Percentiles rank a stretch among this genome's conserved stretches.
These are phyloP conservation scores for Cydia splendana DNA, from an alignment of 1,140 invertebrate species.

Conservation along the genomic window DNA sequence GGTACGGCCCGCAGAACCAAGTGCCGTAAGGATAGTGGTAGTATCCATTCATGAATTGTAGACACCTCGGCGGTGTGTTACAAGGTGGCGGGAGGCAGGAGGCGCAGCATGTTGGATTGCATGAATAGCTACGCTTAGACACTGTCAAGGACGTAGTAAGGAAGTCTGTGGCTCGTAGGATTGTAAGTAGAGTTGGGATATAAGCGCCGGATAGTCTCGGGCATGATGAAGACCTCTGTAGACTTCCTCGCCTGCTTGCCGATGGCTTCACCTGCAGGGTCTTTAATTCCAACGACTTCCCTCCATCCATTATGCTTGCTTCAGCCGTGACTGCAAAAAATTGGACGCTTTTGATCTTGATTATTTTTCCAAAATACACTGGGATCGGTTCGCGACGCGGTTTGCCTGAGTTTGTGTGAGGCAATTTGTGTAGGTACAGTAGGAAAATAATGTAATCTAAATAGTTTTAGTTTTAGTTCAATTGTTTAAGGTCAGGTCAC, in stretches of 20 bases:
- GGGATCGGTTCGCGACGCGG: background rate
- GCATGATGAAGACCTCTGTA: background rate
- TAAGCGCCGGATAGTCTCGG: background rate
- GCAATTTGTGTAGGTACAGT: too few relatives aligned
- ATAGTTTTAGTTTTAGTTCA: too few relatives aligned
- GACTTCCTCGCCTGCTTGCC: too few relatives aligned
- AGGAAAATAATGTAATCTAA: too few relatives aligned
- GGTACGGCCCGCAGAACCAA: constrained; percentile 72
- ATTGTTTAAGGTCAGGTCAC: too few relatives aligned
- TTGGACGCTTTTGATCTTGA: background rate
- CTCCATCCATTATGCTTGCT: background rate
- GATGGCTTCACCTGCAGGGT: too few relatives aligned
- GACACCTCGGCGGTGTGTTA: constrained; percentile 57
- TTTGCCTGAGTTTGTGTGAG: too few relatives aligned
- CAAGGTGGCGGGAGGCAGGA: constrained; percentile 58
- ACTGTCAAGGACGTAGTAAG: background rate
- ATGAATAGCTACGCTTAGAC: background rate
- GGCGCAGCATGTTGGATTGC: constrained; percentile 46
- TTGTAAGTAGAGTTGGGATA: background rate
- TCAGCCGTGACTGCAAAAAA: background rate
- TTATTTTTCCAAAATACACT: background rate
- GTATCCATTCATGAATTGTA: constrained; percentile 72
- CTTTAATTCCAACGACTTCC: background rate
- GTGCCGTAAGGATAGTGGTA: constrained; percentile 72
- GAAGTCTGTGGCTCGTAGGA: background rate